A percentile compares a stretch with the other conserved stretches of the same genome.
phyloP scores from a whole-genome alignment of 1,140 invertebrate genomes.

The Gerris buenoi region DNA sequence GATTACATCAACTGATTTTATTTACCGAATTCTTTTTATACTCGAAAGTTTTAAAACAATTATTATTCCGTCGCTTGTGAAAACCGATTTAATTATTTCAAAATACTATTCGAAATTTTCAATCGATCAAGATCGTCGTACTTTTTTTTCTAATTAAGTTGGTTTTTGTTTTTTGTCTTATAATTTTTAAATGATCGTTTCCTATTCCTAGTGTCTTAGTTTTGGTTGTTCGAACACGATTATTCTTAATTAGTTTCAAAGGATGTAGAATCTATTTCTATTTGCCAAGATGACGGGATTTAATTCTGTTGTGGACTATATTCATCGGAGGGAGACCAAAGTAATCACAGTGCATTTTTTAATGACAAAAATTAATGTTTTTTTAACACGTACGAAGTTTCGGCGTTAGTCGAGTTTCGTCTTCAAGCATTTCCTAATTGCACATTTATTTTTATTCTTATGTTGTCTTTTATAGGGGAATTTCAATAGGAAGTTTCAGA shows the following conservation, averaged over 20 bases:
- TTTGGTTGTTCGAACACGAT: too few relatives aligned
- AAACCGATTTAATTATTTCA: too few relatives aligned
- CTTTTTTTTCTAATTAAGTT: too few relatives aligned
- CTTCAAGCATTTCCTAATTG: background rate
- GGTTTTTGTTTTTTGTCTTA: too few relatives aligned
- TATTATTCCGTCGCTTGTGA: too few relatives aligned
- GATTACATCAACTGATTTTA: background rate
- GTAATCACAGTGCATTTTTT: slow-evolving; percentile 17
- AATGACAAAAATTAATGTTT: background rate
- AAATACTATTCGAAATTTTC: too few relatives aligned
- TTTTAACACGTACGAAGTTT: background rate
- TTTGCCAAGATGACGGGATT: slow-evolving; percentile 7
- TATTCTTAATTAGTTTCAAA: background rate
- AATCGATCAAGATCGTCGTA: too few relatives aligned
- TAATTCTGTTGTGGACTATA: slow-evolving; percentile 14
- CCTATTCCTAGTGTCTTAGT: too few relatives aligned
- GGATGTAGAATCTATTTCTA: background rate
- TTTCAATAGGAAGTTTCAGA: slow-evolving; percentile 19
- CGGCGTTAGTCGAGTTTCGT: background rate
- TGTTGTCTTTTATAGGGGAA: slow-evolving; percentile 21
- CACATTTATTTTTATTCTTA: slow-evolving; percentile 10
- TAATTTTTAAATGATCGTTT: too few relatives aligned
- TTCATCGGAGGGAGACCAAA: slow-evolving; percentile 18
- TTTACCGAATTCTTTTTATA: background rate
- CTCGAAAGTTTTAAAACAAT: too few relatives aligned